Conservation (phyloP, 2,113 vertebrate genomes). For the Psittacara wagleri region DNA sequence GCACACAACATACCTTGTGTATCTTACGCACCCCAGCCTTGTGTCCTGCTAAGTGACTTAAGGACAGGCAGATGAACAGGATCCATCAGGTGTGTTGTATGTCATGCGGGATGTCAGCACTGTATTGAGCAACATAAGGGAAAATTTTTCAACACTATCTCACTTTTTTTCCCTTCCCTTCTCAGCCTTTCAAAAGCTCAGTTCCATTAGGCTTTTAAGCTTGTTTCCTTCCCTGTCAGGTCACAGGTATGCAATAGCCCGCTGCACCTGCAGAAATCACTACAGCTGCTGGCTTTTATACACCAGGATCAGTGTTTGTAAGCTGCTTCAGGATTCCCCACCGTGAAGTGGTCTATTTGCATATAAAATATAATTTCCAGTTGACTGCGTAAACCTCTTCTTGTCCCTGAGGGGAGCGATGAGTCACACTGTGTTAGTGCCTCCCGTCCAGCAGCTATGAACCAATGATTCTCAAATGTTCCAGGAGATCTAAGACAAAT, state of each 20-base stretch:
- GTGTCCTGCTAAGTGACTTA: background rate
- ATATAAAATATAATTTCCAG: conserved; percentile 3
- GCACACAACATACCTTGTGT: accelerated
- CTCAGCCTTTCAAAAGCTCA: background rate
- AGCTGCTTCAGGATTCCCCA: background rate
- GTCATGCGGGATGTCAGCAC: background rate
- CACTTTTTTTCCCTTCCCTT: background rate
- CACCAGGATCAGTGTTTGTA: background rate
- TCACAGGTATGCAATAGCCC: background rate
- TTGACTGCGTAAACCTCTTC: background rate
- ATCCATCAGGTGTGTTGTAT: too few species aligned
- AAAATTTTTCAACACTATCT: background rate
- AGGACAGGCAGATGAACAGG: background rate
- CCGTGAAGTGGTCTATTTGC: background rate
- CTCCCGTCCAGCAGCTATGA: background rate
- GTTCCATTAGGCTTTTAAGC: background rate
- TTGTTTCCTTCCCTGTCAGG: background rate
- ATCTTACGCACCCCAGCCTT: background rate
- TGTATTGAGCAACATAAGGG: background rate
- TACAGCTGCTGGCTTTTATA: background rate
- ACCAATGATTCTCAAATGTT: background rate
- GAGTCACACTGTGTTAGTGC: background rate
- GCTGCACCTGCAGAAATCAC: background rate
- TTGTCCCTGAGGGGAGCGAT: background rate
- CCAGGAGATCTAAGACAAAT: background rate